Conservation (phyloP, 2,797 vertebrate genomes). For the Acanthopagrus latus region DNA sequence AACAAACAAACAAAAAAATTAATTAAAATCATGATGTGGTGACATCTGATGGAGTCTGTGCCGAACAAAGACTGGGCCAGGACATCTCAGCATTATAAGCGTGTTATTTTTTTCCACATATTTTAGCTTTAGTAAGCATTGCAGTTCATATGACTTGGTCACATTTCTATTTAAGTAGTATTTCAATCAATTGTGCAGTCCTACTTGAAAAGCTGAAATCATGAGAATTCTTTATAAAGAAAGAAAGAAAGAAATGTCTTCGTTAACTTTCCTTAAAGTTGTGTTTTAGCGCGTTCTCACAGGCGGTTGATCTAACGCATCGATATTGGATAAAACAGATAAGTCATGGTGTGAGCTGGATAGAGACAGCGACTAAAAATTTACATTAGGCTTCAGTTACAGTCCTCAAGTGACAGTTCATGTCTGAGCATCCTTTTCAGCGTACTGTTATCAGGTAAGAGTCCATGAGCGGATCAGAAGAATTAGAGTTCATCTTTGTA, state of each 20-base stretch:
- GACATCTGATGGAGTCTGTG: too few relatives aligned
- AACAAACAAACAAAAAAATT: too few relatives aligned
- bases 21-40: too few relatives aligned
- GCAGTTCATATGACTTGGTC: too few relatives aligned
- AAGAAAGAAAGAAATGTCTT: neutral
- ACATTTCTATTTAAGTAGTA: too few relatives aligned
- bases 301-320: slow-evolving; percentile 21
- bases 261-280: slow-evolving; percentile 60
- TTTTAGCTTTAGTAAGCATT: too few relatives aligned
- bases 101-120: too few relatives aligned
- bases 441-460: slow-evolving; percentile 49
- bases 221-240: too few relatives aligned
- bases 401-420: slow-evolving; percentile 25
- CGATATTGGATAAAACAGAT: slow-evolving; percentile 29
- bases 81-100: too few relatives aligned
- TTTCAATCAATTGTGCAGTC: too few relatives aligned
- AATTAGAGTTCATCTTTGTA: slow-evolving; percentile 33
- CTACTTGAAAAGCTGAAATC: neutral
- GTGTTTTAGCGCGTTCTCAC: slow-evolving; percentile 52
- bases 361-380: slow-evolving; percentile 25
- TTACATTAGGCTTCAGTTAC: slow-evolving; percentile 7
- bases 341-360: slow-evolving; percentile 17
- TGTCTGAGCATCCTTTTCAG: slow-evolving; percentile 4
- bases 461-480: slow-evolving; percentile 17
- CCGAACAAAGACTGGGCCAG: too few relatives aligned